Evolutionary conservation across 2,888 invertebrate genomes (phyloP).

Genomic region (Nebria salina): DNA sequence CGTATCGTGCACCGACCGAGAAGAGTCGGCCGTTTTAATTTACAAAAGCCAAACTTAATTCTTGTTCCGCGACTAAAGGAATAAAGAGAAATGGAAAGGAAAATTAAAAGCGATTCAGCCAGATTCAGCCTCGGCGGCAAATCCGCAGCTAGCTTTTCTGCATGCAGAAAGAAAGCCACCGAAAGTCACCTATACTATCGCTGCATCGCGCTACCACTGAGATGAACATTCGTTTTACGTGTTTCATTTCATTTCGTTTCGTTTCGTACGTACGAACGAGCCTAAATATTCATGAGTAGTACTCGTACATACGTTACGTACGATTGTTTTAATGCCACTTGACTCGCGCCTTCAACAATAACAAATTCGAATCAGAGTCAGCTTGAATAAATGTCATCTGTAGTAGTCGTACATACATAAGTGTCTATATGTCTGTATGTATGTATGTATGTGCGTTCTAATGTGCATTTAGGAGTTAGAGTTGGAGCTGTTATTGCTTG

Average conservation of each 20-base stretch:
- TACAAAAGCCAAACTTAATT: conserved; percentile 68
- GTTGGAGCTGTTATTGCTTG: conserved; percentile 53
- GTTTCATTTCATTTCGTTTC: not conserved
- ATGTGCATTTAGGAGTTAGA: conserved; percentile 44
- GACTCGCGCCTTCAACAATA: conserved; percentile 40
- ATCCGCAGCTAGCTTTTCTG: conserved; percentile 56
- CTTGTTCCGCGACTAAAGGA: conserved; percentile 65
- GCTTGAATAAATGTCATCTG: conserved; percentile 21
- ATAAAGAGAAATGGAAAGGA: conserved; percentile 67
- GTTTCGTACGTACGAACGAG: not conserved
- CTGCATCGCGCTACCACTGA: conserved; percentile 4
- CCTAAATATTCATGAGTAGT: not conserved
- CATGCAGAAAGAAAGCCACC: conserved; percentile 52
- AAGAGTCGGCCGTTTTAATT: conserved; percentile 64
- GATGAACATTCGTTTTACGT: conserved; percentile 2
- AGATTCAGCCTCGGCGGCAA: conserved; percentile 58
- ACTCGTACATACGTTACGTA: conserved; percentile 3
- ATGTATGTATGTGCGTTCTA: conserved; percentile 16
- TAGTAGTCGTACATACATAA: not conserved
- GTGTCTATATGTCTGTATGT: not conserved
- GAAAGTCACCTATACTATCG: conserved; percentile 9
- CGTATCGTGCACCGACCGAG: conserved; percentile 36
- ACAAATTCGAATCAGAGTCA: conserved; percentile 31
- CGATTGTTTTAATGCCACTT: conserved; percentile 46
- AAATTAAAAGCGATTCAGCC: conserved; percentile 66